Evolutionary conservation across 2,113 vertebrate genomes (phyloP), one percentile per base, ranked within the genome.

Genomic region (Calypte anna): DNA sequence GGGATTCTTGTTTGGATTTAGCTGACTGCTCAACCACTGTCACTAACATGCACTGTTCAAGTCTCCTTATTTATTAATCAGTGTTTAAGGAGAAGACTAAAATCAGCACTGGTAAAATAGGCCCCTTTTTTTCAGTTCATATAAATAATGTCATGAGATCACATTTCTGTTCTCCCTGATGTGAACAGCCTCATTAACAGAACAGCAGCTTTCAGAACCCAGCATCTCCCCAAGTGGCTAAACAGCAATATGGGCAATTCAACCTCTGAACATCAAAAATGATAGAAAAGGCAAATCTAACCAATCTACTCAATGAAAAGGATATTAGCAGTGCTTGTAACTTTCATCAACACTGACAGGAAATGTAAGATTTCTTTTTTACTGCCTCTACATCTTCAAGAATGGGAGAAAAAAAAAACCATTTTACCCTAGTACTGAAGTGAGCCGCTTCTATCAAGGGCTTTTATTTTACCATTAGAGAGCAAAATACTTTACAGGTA

Each of bases 401-500:
- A 55, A 83, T 25, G 31, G 25, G 6, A 74, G 14, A 12, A 38
- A 51, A 43, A 82, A 59, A 36, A 67, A 28, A 15, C 4, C 2
- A 51, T 50, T 79, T 79, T 82, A 67, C 25, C 23, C 48, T 48
- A 36, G 59, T 33, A 69, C 55, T 50, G 11, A 88, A 77, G 44
- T 21, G n/a, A 92, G 53, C 8, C 1, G 1, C 50, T 76, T 58
- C 54, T 91, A 70, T 76, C 74, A 82, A 46, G 16, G 73, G n/a
- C 43, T 90, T 90, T 93, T 79, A 79, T 85, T 93, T 88, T 72
- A 88, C 58, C 17, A 58, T 88, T 54, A 82, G 30, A 88, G n/a
- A 94, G 66, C 70, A 90, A 96, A 96, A 93, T 91, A 73, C 67
- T 94, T 85, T 25, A 53, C 62, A 77, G 92, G 51, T 94, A 80